A percentile compares a stretch with the other conserved stretches of the same genome.
Evolutionary conservation across 2,888 invertebrate genomes (phyloP).

Genomic region (Calliopum simillimum): DNA sequence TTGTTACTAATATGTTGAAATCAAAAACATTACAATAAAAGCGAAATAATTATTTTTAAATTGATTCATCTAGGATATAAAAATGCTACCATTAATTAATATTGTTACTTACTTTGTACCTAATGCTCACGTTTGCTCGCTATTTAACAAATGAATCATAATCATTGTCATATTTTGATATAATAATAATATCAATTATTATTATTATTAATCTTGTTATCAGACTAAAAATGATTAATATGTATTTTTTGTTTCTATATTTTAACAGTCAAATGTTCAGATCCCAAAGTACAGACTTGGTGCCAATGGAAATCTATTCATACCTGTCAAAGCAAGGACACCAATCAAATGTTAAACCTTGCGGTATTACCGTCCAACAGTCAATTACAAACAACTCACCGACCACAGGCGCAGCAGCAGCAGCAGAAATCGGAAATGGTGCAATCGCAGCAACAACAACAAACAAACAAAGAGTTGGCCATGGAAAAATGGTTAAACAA

Average conservation of each 20-base stretch:
- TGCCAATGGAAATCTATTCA: slow-evolving; percentile 58
- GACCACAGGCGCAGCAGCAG: slow-evolving; percentile 37
- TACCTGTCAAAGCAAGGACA: slow-evolving; percentile 51
- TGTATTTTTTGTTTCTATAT: slow-evolving; percentile 30
- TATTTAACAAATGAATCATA: not conserved
- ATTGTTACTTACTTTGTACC: slow-evolving; percentile 3
- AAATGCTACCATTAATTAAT: slow-evolving; percentile 15
- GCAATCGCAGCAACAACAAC: not conserved
- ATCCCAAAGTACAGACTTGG: slow-evolving; percentile 62
- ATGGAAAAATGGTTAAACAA: slow-evolving; percentile 50
- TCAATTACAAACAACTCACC: slow-evolving; percentile 38
- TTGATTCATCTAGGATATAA: slow-evolving; percentile 24
- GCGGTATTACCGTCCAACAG: slow-evolving; percentile 19
- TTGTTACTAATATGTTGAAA: no score
- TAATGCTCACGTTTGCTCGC: slow-evolving; percentile 26
- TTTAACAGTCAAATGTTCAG: slow-evolving; percentile 56
- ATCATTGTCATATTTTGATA: slow-evolving; percentile 29
- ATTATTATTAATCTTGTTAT: no score
- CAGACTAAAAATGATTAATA: not conserved
- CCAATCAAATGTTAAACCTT: slow-evolving; percentile 30
- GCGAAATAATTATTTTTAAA: no score
- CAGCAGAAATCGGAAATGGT: slow-evolving; percentile 33
- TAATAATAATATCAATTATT: no score
- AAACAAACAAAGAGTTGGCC: slow-evolving; percentile 17
- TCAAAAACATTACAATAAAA: no score